Base-by-base conservation (phyloP, 2,888 invertebrate species). In the Pelosia muscerda region DNA sequence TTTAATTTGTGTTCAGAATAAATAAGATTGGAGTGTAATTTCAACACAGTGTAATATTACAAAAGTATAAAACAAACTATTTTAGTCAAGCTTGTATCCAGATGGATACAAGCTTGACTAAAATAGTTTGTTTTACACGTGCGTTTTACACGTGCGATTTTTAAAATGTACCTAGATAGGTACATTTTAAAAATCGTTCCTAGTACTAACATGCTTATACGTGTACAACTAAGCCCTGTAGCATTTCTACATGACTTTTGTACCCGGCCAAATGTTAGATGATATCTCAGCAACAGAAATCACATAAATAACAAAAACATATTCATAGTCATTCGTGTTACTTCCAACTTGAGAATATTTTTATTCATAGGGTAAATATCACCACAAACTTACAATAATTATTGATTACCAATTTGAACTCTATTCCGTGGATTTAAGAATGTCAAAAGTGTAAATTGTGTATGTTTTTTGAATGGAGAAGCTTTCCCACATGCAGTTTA, bases 231-330 rank as follows among this genome's bases (percentile, higher is more conserved):
- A 4, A 42, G 49, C 49, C 49, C n/a, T n/a, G 49, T 19, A 49
- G 19, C 49, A 49, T 34, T 34, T 59, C 31, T 34, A 23, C 49
- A 49, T 49, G 49, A n/a, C 49, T n/a, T n/a, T n/a, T n/a, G 19
- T 26, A 49, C n/a, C 15, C 2, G 23, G 55, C 63, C 34, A 11
- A 63, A 31, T 26, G 53, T 49, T 57, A 57, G 65, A 58, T 65
- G 53, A 62, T 53, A 62, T 62, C 53, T 53, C 15, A 57, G 56
- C 9, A 26, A 57, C 57, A 53, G 15, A 23, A 53, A 68, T 23
- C 10, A 65, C 64, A 72, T 76, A 76, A 77, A 76, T 76, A 70
- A 68, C 11, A 31, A 19, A 10, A 65, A 68, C 59, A 67, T 72
- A 66, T 65, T 62, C 42, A 1, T 55, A 64, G 61, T 63, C 63